Evolutionary conservation across 2,113 vertebrate genomes (phyloP), one percentile per base, ranked within the genome.

Genomic region (Pteropus alecto): DNA sequence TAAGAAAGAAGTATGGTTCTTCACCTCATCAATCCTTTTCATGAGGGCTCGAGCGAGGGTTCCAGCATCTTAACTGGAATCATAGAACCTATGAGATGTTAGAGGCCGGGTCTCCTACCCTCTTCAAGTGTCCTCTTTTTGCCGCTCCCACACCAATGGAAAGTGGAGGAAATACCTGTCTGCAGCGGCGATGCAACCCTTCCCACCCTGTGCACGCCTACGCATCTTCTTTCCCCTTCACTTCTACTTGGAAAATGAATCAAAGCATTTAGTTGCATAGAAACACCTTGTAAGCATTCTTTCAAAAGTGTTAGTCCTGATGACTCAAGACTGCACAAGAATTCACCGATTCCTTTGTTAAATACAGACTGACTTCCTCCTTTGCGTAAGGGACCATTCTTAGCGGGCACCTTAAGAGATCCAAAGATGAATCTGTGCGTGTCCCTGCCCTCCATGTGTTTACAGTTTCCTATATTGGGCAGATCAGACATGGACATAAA

Each of bases 401-500:
- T 76, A 84, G 87, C 87, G 84, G 81, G 35, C 70, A 28, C 70
- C 87, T 83, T 14, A 48, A 96, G 86, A 87, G 76, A 84, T 67
- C 56, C 70, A 84, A 81, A 88, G 54, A 84, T 93, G 87, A 74
- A 70, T 87, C 91, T 68, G 73, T n/a, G 30, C 6, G 60, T 90
- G 61, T 68, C 61, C 86, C 86, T 92, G 63, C 77, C 94, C 84
- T 97, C 65, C 4, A 0, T 63, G 13, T 85, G 89, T 90, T 83
- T 78, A 76, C 10, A 92, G 83, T 38, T 83, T 76, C 43, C 54
- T 93, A 28, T 60, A 73, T 85, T 73, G 70, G 60, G n/a, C 88
- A 93, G 84, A 96, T 96, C 88, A 95, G 76, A 88, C 48, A 70
- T 74, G 61, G 74, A 87, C 73, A 93, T 91, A 96, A 96, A 98